Evolutionary conservation across 2,797 vertebrate genomes (phyloP).

Genomic region (Notoglanidium macrostoma): DNA sequence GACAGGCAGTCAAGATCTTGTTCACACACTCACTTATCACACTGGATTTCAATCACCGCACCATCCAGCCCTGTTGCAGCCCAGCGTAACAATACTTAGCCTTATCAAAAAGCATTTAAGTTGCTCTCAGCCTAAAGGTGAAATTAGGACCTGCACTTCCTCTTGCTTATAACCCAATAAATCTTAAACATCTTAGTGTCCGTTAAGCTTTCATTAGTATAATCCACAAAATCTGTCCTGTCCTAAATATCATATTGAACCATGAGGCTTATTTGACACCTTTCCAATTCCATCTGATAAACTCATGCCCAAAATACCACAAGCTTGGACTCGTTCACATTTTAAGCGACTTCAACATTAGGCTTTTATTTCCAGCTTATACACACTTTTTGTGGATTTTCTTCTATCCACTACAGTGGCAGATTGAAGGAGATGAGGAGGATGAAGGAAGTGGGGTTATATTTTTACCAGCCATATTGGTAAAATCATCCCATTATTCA

Average conservation of each 20-base stretch:
- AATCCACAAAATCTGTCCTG: constrained; percentile 24
- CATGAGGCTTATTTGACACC: constrained; percentile 32
- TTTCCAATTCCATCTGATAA: not conserved
- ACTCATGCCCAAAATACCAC: constrained; percentile 10
- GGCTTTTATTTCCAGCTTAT: not conserved
- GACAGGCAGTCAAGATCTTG: constrained; percentile 5
- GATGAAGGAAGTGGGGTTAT: not conserved
- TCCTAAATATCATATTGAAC: not conserved
- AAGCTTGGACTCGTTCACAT: not conserved
- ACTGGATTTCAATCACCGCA: constrained; percentile 33
- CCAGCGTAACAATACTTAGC: constrained; percentile 2
- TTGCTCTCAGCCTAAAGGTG: not conserved
- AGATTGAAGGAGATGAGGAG: not conserved
- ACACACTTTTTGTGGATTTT: not conserved
- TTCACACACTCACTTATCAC: constrained; percentile 16
- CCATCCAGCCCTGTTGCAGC: not conserved
- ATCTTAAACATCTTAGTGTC: constrained; percentile 11
- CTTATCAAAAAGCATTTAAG: not conserved
- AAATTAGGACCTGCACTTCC: not conserved
- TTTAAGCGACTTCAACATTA: constrained; percentile 7
- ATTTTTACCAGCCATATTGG: not conserved
- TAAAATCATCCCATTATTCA: constrained; percentile 21
- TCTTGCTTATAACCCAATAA: constrained; percentile 12
- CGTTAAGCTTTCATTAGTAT: constrained; percentile 36
- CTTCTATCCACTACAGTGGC: not conserved